phyloP scores from a whole-genome alignment of 2,888 invertebrate species.

The Caenorhabditis sp. region DNA sequence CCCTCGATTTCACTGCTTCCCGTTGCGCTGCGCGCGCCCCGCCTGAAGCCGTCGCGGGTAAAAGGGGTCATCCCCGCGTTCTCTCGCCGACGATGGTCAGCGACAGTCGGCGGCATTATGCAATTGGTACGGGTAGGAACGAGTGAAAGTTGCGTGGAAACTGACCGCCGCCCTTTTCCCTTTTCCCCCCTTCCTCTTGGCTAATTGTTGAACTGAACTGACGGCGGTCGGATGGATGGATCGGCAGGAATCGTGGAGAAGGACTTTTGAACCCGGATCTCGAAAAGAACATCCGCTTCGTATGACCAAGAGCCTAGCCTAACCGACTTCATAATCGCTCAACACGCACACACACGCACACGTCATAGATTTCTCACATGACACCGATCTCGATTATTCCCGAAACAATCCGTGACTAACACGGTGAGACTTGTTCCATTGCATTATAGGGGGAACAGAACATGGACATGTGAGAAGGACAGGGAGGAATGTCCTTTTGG shows the following conservation, averaged over 20 bases:
- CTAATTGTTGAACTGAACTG: slow-evolving; percentile 42
- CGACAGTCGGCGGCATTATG: slow-evolving; percentile 50
- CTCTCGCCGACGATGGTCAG: neutral
- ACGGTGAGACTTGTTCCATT: no score
- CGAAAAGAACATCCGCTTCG: no score
- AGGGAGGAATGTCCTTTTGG: no score
- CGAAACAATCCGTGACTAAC: no score
- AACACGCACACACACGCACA: no score
- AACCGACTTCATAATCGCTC: no score
- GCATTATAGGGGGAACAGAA: no score
- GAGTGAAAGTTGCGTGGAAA: slow-evolving; percentile 61
- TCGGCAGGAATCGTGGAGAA: slow-evolving; percentile 15
- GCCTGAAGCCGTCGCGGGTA: slow-evolving; percentile 26
- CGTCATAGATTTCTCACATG: no score
- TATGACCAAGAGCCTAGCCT: no score
- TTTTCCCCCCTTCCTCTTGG: slow-evolving; percentile 26
- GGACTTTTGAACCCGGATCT: slow-evolving; percentile 14
- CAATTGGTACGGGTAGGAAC: slow-evolving; percentile 60
- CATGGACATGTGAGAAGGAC: no score
- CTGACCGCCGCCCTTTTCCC: slow-evolving; percentile 35
- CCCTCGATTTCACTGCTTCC: slow-evolving; percentile 71
- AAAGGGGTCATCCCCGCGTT: slow-evolving; percentile 58
- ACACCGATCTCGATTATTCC: no score
- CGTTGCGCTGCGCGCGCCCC: slow-evolving; percentile 55
- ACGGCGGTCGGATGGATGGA: slow-evolving; percentile 17